These are phyloP conservation scores for Oegoconia quadripuncta DNA, from an alignment of 2,888 invertebrate species.

Conservation along the genomic window DNA sequence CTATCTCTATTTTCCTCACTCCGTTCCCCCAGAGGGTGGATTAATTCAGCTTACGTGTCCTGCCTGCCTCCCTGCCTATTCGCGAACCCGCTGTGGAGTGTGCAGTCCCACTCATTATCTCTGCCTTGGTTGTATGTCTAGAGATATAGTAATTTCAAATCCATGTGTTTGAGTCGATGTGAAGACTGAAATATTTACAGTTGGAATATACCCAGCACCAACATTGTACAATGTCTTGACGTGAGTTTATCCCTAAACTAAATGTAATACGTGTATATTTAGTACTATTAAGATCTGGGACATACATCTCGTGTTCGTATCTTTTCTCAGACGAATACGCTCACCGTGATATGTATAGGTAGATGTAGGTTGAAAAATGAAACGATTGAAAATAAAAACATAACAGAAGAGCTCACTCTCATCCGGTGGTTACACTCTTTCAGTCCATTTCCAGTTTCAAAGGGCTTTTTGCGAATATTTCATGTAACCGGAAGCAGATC, in stretches of 20 bases:
- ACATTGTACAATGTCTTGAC: too few species aligned
- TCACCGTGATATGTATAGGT: too few species aligned
- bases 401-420: conserved; percentile 33
- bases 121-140: too few species aligned
- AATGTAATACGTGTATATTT: too few species aligned
- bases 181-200: too few species aligned
- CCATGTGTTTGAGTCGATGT: too few species aligned
- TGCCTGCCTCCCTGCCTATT: conserved; percentile 9
- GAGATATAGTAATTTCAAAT: background rate
- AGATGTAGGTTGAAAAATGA: too few species aligned
- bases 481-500: conserved; percentile 36
- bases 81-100: conserved; percentile 11
- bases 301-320: conserved; percentile 3
- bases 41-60: conserved; percentile 22
- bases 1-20: conserved; percentile 3
- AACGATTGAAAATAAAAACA: conserved; percentile 21
- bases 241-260: too few species aligned
- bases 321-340: conserved; percentile 19
- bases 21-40: conserved; percentile 9
- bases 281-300: conserved; percentile 3
- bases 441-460: conserved; percentile 40
- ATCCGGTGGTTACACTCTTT: conserved; percentile 48
- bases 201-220: too few species aligned
- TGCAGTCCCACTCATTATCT: background rate
- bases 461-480: conserved; percentile 34